Evolutionary conservation across 2,888 invertebrate species (phyloP).

Genomic region (Metellina segmentata): DNA sequence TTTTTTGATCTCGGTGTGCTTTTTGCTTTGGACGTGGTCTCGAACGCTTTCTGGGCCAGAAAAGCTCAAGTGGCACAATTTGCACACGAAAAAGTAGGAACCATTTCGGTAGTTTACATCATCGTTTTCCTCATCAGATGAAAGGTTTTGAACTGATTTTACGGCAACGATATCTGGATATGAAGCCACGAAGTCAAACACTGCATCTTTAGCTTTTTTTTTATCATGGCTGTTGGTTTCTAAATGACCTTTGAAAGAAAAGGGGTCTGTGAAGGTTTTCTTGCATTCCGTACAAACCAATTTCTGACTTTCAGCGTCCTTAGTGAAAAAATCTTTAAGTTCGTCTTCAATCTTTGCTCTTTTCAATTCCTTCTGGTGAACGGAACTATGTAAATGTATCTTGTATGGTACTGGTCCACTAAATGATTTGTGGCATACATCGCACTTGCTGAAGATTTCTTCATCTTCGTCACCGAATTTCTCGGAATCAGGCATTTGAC

Average conservation of each 20-base stretch:
- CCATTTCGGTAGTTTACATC: not conserved
- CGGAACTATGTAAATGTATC: slow-evolving; percentile 39
- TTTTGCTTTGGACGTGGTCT: slow-evolving; percentile 62
- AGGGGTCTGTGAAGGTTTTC: slow-evolving; percentile 39
- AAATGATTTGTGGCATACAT: slow-evolving; percentile 52
- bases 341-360: slow-evolving; percentile 20
- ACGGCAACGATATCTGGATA: slow-evolving; percentile 50
- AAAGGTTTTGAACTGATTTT: slow-evolving; percentile 12
- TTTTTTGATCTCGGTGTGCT: slow-evolving; percentile 32
- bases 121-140: slow-evolving; percentile 32
- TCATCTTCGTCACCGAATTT: not conserved
- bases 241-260: slow-evolving; percentile 49
- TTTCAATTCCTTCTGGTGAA: slow-evolving; percentile 37
- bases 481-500: not conserved
- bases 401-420: slow-evolving; percentile 48
- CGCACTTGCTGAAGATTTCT: slow-evolving; percentile 9
- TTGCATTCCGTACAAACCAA: slow-evolving; percentile 65
- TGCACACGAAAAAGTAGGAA: slow-evolving; percentile 47
- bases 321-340: slow-evolving; percentile 36
- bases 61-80: slow-evolving; percentile 49
- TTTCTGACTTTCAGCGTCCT: not conserved
- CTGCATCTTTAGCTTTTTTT: slow-evolving; percentile 20
- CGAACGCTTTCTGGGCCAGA: slow-evolving; percentile 46
- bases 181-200: slow-evolving; percentile 12
- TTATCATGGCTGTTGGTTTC: slow-evolving; percentile 59